Evolutionary conservation across 2,113 vertebrate genomes (phyloP), one percentile per base, ranked within the genome.

Genomic region (Ptilonorhynchus violaceus): DNA sequence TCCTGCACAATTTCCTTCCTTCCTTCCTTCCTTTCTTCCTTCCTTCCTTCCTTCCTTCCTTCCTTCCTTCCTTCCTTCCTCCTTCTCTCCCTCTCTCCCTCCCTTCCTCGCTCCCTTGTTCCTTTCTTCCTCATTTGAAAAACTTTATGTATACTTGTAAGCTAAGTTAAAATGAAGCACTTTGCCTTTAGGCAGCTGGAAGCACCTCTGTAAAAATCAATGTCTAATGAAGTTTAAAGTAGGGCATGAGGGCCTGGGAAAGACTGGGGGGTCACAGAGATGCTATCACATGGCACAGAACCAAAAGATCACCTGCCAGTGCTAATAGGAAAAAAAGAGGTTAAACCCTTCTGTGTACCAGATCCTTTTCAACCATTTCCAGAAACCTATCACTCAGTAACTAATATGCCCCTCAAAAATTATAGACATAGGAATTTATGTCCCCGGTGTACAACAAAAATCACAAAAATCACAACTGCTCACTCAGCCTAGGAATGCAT

Each of bases 231-330:
- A 52, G n/a, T 39, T 68, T 42, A 35, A 90, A 74, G 30, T 7
- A 64, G 18, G 6, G 6, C 16, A 42, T 8, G 35, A 66, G 17
- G 19, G 13, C 7, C 37, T 66, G 27, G 27, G 47, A 58, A 72
- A 69, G 35, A 50, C 23, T 58, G 49, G 2, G 3, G 41, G 15
- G 49, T 69, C 33, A 69, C 14, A 82, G 31, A 64, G 27, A 11
- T 4, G 0, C 20, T 47, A 13, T 21, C 18, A n/a, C 6, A 18
- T 1, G 15, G 5, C 41, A 52, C 23, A n/a, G 20, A 79, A 16
- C 12, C 20, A 42, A 56, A 62, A 42, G 0, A 84, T 4, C 11
- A 31, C 44, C 37, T 35, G 30, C 4, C 15, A 69, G 0, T 24
- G 6, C 2, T 72, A 63, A 58, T 8, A 24, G 6, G 3, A 30